These are phyloP conservation scores for Mus minutoides DNA, from an alignment of 2,797 vertebrate species.

Conservation along the genomic window DNA sequence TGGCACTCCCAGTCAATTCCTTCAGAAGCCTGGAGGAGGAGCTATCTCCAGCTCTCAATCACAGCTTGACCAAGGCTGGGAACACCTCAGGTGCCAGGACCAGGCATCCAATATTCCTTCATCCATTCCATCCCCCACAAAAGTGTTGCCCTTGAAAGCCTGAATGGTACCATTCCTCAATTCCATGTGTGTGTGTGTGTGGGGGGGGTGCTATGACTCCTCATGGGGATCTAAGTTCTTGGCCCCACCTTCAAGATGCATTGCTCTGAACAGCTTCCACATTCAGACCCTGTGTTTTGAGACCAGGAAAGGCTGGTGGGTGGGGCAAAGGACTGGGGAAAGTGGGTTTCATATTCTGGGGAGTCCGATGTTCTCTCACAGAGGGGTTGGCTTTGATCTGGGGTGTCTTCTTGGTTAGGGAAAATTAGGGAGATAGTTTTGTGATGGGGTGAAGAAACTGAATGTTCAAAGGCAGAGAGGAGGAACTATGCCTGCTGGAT, in stretches of 20 bases:
- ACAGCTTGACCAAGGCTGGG: background rate
- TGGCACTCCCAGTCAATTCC: background rate
- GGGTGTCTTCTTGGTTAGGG: background rate
- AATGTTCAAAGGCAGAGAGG: background rate
- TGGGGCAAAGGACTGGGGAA: background rate
- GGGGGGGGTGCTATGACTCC: background rate
- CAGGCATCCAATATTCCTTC: background rate
- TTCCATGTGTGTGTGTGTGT: background rate
- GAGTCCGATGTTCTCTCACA: background rate
- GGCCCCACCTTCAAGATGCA: slow-evolving; percentile 31
- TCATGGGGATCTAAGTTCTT: background rate
- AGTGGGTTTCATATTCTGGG: background rate
- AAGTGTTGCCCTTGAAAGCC: slow-evolving; percentile 20
- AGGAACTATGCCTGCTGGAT: background rate
- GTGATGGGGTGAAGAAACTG: background rate
- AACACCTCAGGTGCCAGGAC: background rate
- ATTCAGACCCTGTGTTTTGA: slow-evolving; percentile 9
- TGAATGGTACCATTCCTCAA: background rate
- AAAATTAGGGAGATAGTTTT: slow-evolving; percentile 36
- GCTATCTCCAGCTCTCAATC: background rate
- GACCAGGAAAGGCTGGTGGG: background rate
- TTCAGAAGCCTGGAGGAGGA: slow-evolving; percentile 19
- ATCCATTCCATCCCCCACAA: background rate
- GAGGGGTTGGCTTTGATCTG: slow-evolving; percentile 26
- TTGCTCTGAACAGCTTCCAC: background rate